Base-by-base conservation (phyloP, 2,888 invertebrate genomes). In the Tetropium fuscum region DNA sequence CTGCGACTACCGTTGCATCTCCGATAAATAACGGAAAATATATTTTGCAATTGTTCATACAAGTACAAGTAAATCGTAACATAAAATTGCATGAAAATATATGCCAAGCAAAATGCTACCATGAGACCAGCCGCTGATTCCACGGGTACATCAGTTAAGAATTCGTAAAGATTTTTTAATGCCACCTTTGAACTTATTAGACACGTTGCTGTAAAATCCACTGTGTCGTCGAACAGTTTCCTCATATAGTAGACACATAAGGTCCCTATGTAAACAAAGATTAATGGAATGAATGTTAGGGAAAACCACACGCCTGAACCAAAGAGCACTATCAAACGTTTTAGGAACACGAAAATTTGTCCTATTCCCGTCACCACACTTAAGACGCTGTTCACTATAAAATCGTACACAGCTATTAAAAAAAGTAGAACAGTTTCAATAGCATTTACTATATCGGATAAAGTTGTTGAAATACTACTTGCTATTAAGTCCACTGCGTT, bases 261-360 rank as follows among this genome's bases (percentile, higher is more conserved):
- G 10, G 27, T 40, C 6, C 36, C 45, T 13, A 36, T 10, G 16
- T 63, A 58, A 27, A 72, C 40, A 10, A 74, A 43, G 22, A 70
- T 61, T 36, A 72, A 60, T 54, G 78, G 78, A 40, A 78, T 56
- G 25, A 74, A 57, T 18, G 74, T 75, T 38, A 77, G 38, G 15
- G 67, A 56, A 65, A 78, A 77, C 78, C 77, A 79, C 19, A 76
- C 69, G 44, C 77, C 75, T 3, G 73, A 69, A 8, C 79, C 79
- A 60, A 76, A 71, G 19, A 78, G 53, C 36, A 77, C 57, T 10
- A 74, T 40, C 3, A 74, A 25, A 25, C 74, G 65, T 63, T 76
- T 78, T 3, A 72, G 27, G 19, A 70, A 54, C 6, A 65, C 45
- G 48, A 72, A 62, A 16, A 68, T 27, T 15, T 38, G 25, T 16